A percentile compares a stretch with the other conserved stretches of the same genome.
phyloP scores from a whole-genome alignment of 2,113 vertebrate genomes.

The Phaethornis superciliosus region DNA sequence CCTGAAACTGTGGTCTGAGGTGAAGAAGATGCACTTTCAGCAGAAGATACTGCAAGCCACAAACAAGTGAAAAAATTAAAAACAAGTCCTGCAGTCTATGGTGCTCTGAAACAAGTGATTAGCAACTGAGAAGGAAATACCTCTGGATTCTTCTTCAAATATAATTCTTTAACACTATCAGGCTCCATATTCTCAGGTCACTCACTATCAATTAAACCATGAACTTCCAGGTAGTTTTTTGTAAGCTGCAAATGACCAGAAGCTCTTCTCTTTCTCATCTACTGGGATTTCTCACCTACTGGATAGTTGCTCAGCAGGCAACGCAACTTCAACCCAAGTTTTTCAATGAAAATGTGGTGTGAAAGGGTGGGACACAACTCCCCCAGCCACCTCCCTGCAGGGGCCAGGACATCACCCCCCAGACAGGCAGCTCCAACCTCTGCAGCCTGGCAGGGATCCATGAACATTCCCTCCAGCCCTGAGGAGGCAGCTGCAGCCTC shows the following conservation, averaged over 20 bases:
- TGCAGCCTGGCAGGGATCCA: neutral
- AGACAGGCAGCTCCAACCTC: neutral
- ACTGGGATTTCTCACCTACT: neutral
- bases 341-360: neutral
- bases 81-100: neutral
- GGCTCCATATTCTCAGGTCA: neutral
- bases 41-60: neutral
- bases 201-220: neutral
- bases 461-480: neutral
- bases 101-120: neutral
- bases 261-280: neutral
- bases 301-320: neutral
- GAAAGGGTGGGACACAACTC: neutral
- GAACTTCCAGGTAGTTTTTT: neutral
- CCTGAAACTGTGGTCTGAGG: neutral
- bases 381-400: neutral
- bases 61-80: neutral
- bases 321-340: neutral
- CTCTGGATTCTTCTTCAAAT: neutral
- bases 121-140: neutral
- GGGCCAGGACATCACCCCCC: neutral
- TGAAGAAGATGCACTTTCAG: neutral
- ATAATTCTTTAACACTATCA: too few relatives aligned
- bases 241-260: neutral
- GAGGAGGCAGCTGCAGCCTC: neutral